Evolutionary conservation across 2,888 invertebrate species (phyloP).

Genomic region (Idaea straminata): DNA sequence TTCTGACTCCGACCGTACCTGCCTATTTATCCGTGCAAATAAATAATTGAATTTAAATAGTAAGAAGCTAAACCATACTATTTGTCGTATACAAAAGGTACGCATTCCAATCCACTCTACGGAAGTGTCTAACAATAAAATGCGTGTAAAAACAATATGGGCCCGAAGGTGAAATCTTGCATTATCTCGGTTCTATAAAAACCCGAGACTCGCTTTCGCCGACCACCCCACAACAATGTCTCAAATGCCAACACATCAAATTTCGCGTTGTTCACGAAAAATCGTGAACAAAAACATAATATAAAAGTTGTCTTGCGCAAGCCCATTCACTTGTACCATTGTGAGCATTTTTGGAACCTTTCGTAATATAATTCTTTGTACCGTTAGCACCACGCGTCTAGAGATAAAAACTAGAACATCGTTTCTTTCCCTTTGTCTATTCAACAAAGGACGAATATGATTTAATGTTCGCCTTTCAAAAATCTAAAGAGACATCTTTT

Average conservation of each 20-base stretch:
- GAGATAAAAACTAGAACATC: constrained; percentile 62
- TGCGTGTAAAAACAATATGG: not conserved
- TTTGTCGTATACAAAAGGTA: constrained; percentile 4
- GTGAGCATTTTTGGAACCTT: constrained; percentile 59
- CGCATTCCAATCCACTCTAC: not conserved
- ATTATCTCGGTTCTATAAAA: constrained; percentile 33
- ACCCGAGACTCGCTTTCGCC: constrained; percentile 58
- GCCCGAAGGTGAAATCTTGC: constrained; percentile 26
- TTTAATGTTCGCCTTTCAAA: not conserved
- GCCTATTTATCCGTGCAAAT: no score
- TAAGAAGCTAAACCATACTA: constrained; percentile 7
- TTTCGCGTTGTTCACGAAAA: constrained; percentile 59
- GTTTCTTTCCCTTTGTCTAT: constrained; percentile 63
- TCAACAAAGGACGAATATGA: constrained; percentile 62
- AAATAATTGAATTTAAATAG: not conserved
- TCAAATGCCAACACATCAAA: constrained; percentile 52
- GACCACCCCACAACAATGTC: constrained; percentile 62
- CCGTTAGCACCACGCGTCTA: constrained; percentile 65
- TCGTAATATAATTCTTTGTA: constrained; percentile 55
- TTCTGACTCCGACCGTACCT: no score
- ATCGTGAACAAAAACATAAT: constrained; percentile 66
- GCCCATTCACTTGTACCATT: constrained; percentile 62
- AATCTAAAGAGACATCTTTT: constrained; percentile 23
- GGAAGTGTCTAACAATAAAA: not conserved
- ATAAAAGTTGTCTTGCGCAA: constrained; percentile 62